Conservation (phyloP, 2,113 vertebrate genomes). For the Apistogramma diplotaenia region DNA sequence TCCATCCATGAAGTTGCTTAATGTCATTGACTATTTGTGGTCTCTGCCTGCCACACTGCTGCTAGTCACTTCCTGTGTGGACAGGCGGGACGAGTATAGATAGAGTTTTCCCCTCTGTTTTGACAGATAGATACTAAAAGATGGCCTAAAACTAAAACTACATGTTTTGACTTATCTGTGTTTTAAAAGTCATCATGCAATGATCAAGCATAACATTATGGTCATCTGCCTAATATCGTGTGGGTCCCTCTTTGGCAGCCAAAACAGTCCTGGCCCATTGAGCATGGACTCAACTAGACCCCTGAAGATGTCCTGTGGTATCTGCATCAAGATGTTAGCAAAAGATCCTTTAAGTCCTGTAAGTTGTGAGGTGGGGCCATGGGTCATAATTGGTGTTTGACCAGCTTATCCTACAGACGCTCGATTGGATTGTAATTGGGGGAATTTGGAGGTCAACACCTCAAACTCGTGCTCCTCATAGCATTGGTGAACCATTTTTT, state of each 20-base stretch:
- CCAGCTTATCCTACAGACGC: not conserved
- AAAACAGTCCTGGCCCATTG: not conserved
- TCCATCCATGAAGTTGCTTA: not conserved
- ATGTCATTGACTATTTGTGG: not conserved
- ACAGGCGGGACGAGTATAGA: not conserved
- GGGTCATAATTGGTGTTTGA: no score
- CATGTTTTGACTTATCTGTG: not conserved
- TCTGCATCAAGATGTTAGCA: not conserved
- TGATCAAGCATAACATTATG: not conserved
- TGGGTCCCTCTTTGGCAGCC: not conserved
- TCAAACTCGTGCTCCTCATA: not conserved
- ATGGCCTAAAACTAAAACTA: not conserved
- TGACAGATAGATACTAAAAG: not conserved
- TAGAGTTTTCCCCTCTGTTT: not conserved
- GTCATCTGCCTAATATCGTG: not conserved
- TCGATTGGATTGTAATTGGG: not conserved
- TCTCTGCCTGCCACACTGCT: not conserved
- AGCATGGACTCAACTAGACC: not conserved
- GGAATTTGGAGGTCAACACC: not conserved
- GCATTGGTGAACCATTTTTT: no score
- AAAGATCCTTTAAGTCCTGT: not conserved
- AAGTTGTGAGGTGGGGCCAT: not conserved
- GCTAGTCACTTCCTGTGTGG: not conserved
- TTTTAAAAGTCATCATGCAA: not conserved
- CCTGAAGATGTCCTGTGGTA: not conserved